Base-by-base conservation (phyloP, 2,797 vertebrate species). In the Discoglossus pictus region DNA sequence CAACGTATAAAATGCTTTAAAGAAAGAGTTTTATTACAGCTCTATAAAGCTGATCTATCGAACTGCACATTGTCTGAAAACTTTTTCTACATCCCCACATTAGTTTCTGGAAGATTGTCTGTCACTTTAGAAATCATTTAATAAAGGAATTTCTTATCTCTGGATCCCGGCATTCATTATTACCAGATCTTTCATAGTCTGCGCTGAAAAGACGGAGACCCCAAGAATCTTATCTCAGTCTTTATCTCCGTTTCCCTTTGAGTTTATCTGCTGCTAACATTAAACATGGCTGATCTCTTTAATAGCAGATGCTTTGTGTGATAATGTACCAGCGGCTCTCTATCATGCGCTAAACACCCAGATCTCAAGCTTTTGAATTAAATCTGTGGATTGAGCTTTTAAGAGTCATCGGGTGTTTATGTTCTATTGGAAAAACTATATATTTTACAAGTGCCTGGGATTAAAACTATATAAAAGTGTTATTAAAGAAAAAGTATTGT, bases 401-500 rank as follows among this genome's bases (percentile, higher is more conserved):
- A n/a, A n/a, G n/a, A n/a, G n/a, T n/a, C n/a, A n/a, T n/a, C n/a
- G 36, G 36, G 16, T 35, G 4, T 18, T 34, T 53, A 34, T 53
- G 36, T 53, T 53, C 36, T 53, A 53, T 53, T 34, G 20, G 50
- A 4, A 17, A 53, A 53, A 31, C 31, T 53, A 53, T 35, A 35
- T n/a, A 53, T 18, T 15, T 8, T 20, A 20, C 8, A 5, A 17
- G 42, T 8, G 17, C 17, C 20, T 17, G 1, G 15, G n/a, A n/a
- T n/a, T n/a, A n/a, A n/a, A n/a, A n/a, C n/a, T 44, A 44, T 44
- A 15, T 20, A 9, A 9, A 4, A 4, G 4, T 51, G 36, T 53
- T 52, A 40, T 43, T 23, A 63, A 63, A 63, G 48, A 52, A 35
- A 64, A 64, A 48, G 34, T 64, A n/a, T 64, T 34, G 48, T 42